Percentiles rank a stretch among this genome's conserved stretches.
These are phyloP conservation scores for Amphiprion percula DNA, from an alignment of 2,113 vertebrate species.

Conservation along the genomic window DNA sequence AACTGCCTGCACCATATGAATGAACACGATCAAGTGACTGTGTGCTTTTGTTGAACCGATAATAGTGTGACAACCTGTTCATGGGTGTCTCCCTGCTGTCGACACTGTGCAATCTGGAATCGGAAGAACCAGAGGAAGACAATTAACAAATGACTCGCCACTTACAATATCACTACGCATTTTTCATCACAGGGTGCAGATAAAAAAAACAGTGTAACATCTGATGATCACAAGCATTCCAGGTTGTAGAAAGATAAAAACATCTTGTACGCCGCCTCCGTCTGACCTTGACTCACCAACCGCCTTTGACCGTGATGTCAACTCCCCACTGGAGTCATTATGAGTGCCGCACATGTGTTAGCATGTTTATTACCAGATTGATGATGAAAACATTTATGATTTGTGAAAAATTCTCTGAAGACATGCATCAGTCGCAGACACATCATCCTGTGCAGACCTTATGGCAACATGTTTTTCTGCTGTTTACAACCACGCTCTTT, in stretches of 20 bases:
- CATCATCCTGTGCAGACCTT: slow-evolving; percentile 64
- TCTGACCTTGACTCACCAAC: slow-evolving; percentile 63
- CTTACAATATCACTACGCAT: slow-evolving; percentile 13
- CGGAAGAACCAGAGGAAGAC: slow-evolving; percentile 39
- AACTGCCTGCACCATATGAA: not conserved
- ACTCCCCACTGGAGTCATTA: slow-evolving; percentile 50
- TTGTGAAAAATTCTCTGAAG: slow-evolving; percentile 55
- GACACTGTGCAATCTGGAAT: slow-evolving; percentile 20
- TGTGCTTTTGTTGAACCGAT: slow-evolving; percentile 23
- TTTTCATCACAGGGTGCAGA: not conserved
- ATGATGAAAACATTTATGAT: slow-evolving; percentile 76
- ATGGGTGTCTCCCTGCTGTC: slow-evolving; percentile 46
- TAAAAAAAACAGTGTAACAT: slow-evolving; percentile 2
- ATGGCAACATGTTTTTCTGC: slow-evolving; percentile 62
- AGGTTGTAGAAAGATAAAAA: slow-evolving; percentile 1
- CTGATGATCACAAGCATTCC: slow-evolving; percentile 19
- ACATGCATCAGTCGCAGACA: slow-evolving; percentile 66
- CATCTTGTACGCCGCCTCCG: slow-evolving; percentile 38
- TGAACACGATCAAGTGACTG: slow-evolving; percentile 4
- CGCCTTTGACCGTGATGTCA: slow-evolving; percentile 46
- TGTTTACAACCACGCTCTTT: slow-evolving; percentile 33
- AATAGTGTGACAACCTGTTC: slow-evolving; percentile 49
- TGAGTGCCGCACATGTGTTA: slow-evolving; percentile 42
- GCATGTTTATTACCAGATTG: slow-evolving; percentile 44
- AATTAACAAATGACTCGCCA: slow-evolving; percentile 46